phyloP scores from a whole-genome alignment of 2,888 invertebrate species.

The Ashinkailepas kermadecensis region DNA sequence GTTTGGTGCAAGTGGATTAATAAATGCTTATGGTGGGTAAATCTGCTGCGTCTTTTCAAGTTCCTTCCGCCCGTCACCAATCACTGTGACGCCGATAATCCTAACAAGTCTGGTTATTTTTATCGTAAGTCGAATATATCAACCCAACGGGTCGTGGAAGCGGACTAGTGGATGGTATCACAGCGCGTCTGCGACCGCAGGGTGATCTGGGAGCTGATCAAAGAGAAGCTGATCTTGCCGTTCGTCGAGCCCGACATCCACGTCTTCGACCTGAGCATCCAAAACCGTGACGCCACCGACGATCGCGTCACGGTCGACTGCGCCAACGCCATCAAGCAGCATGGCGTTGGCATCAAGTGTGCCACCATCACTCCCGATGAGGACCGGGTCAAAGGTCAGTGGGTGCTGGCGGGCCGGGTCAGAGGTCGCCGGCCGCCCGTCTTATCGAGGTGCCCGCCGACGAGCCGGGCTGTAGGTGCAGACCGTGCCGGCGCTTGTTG shows the following conservation, averaged over 20 bases:
- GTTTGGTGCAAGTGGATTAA: too few species aligned
- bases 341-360: conserved; percentile 98
- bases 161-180: not conserved
- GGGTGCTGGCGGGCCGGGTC: not conserved
- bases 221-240: conserved; percentile 91
- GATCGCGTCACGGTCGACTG: conserved; percentile 96
- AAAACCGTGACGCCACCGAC: conserved; percentile 84
- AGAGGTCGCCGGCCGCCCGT: too few species aligned
- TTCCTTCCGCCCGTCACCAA: not conserved
- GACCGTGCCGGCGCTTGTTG: too few species aligned
- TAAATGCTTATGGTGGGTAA: not conserved
- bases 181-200: conserved; percentile 41
- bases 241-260: conserved; percentile 92
- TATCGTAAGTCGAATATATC: not conserved
- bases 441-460: too few species aligned
- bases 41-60: not conserved
- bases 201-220: conserved; percentile 97
- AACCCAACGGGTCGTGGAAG: not conserved
- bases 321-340: conserved; percentile 91
- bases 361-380: conserved; percentile 98
- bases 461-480: too few species aligned
- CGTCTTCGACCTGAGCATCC: conserved; percentile 88
- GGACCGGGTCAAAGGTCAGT: conserved; percentile 58
- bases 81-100: not conserved
- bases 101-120: not conserved